phyloP scores from a whole-genome alignment of 2,888 invertebrate species.

The Maniola hyperantus region DNA sequence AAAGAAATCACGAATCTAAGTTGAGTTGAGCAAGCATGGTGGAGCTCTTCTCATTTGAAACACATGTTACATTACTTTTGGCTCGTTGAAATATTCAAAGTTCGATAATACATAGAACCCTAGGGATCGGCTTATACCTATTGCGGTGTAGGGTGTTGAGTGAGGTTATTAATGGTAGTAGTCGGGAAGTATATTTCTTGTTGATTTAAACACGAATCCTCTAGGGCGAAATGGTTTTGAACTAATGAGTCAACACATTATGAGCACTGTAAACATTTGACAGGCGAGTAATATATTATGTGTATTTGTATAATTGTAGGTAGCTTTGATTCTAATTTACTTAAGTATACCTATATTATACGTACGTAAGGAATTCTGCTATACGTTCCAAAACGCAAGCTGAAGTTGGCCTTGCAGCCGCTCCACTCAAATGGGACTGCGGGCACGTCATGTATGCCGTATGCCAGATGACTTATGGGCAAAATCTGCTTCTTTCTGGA shows the following conservation, averaged over 20 bases:
- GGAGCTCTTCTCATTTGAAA: not conserved
- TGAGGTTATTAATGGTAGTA: conserved; percentile 25
- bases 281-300: conserved; percentile 10
- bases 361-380: too few relatives aligned
- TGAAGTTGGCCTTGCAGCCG: too few relatives aligned
- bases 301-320: not conserved
- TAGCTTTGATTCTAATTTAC: not conserved
- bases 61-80: not conserved
- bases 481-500: too few relatives aligned
- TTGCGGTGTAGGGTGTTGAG: not conserved
- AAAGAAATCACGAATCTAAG: too few relatives aligned
- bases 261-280: conserved; percentile 31
- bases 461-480: too few relatives aligned
- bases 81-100: conserved; percentile 9
- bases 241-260: conserved; percentile 34
- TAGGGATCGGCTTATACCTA: conserved; percentile 12
- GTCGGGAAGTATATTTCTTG: conserved; percentile 34
- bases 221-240: conserved; percentile 24
- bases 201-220: conserved; percentile 43
- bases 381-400: too few relatives aligned
- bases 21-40: too few relatives aligned
- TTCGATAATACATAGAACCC: conserved; percentile 18
- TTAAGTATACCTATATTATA: too few relatives aligned
- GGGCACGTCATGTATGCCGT: too few relatives aligned
- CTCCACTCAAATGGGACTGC: too few relatives aligned